Evolutionary conservation across 2,888 invertebrate genomes (phyloP), one percentile per base, ranked within the genome.

Genomic region (Lepeophtheirus nordmannii): DNA sequence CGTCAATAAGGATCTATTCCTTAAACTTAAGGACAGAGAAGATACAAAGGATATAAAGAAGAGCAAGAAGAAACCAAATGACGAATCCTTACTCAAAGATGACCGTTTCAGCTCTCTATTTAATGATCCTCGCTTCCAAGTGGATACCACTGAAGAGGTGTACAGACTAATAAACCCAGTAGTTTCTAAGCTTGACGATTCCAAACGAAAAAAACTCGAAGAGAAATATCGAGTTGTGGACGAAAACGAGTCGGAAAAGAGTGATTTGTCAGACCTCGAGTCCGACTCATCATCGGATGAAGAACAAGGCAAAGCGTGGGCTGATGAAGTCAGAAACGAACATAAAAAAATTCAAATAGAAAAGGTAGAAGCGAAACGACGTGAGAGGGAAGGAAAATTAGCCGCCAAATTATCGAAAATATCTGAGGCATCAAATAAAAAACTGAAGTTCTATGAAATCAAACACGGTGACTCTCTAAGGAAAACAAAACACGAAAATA

Each of bases 81-180:
- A 65, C 40, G 73, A 79, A 1, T 84, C 81, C 73, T 77, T 96
- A 14, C 79, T 97, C 67, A 81, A 84, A 72, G 97, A 98, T 75
- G 81, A 85, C 69, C 82, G 97, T 72, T 98, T 98, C 77, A 86
- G 87, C 74, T 84, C 82, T 1, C 77, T 98, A 74, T 98, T 98
- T 76, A 84, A 83, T 71, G 89, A 97, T 78, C 85, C 90, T 12
- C 90, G 93, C 73, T 97, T 89, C 76, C 85, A 59, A 39, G 66
- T 66, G 9, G 66, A 66, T 46, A 17, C 17, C 9, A 66, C 20
- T 12, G 66, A 66, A 17, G 66, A 66, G 60, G 37, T 57, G 17
- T 69, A 41, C 69, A 74, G 75, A 65, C 79, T 94, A 68, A 78
- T 93, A 22, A 91, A 93, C 75, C 93, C 93, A 22, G 89, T 91